Conservation (phyloP, 2,113 vertebrate species). For the Callopanchax toddi region DNA sequence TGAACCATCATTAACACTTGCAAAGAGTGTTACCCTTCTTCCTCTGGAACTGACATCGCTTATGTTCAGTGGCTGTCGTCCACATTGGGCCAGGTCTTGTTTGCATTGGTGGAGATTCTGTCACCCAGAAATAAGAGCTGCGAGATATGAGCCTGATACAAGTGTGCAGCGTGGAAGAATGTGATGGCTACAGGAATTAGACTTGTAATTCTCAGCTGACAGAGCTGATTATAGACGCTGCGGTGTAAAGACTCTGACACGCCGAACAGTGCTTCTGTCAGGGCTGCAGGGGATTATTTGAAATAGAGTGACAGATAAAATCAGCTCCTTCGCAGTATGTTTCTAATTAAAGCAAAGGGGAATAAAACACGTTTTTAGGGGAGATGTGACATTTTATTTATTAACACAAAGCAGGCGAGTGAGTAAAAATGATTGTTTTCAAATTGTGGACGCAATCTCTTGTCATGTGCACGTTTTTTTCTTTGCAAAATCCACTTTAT, state of each 20-base stretch:
- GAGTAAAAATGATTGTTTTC: conserved; percentile 31
- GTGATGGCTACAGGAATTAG: conserved; percentile 50
- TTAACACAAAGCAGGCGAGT: neutral
- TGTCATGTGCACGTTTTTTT: conserved; percentile 32
- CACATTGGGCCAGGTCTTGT: conserved; percentile 16
- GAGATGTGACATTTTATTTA: conserved; percentile 18
- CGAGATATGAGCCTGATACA: conserved; percentile 31
- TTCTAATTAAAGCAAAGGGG: conserved; percentile 11
- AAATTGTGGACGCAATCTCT: conserved; percentile 7
- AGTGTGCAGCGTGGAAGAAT: conserved; percentile 22
- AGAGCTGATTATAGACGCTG: conserved; percentile 54
- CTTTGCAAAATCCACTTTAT: conserved; percentile 47
- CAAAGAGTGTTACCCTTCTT: conserved; percentile 42
- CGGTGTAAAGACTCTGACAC: conserved; percentile 49
- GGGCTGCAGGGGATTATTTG: conserved; percentile 44
- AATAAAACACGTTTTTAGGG: neutral
- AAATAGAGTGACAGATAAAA: conserved; percentile 36
- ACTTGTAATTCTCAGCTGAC: conserved; percentile 57
- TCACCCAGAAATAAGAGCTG: conserved; percentile 12
- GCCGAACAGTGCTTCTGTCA: conserved; percentile 58
- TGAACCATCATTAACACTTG: conserved; percentile 66
- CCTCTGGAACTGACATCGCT: conserved; percentile 43
- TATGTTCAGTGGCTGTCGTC: conserved; percentile 30
- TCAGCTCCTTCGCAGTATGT: conserved; percentile 31
- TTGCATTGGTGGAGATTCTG: conserved; percentile 43